phyloP scores from a whole-genome alignment of 2,797 vertebrate species.

The Myiotriccus ornatus region DNA sequence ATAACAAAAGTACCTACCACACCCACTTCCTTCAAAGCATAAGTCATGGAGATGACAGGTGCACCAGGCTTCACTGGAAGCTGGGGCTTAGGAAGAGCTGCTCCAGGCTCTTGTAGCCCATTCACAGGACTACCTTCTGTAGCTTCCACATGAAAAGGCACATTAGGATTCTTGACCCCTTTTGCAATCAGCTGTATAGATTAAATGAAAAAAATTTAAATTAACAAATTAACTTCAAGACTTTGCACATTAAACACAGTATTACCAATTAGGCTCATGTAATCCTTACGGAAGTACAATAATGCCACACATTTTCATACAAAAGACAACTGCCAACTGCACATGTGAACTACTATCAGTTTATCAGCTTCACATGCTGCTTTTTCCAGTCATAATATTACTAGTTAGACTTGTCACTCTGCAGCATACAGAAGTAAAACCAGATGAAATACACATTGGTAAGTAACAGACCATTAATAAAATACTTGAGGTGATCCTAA shows the following conservation, averaged over 20 bases:
- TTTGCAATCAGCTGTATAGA: slow-evolving; percentile 81
- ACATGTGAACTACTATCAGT: neutral
- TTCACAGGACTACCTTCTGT: slow-evolving; percentile 55
- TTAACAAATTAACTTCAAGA: neutral
- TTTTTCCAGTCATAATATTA: neutral
- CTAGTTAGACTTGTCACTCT: neutral
- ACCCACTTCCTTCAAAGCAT: slow-evolving; percentile 92
- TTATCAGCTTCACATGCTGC: neutral
- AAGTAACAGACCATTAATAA: neutral
- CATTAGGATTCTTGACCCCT: slow-evolving; percentile 77
- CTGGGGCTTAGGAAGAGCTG: slow-evolving; percentile 70
- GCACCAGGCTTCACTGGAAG: slow-evolving; percentile 66
- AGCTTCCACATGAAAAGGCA: slow-evolving; percentile 69
- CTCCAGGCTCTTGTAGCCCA: slow-evolving; percentile 69
- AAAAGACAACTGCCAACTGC: neutral
- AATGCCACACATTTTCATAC: neutral
- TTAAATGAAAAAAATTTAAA: neutral
- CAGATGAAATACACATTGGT: neutral
- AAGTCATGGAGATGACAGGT: slow-evolving; percentile 90
- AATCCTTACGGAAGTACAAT: neutral
- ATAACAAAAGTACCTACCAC: slow-evolving; percentile 83
- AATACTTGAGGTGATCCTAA: neutral
- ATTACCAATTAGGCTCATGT: neutral
- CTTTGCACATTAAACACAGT: neutral
- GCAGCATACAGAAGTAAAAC: neutral